Percentiles rank a stretch among this genome's conserved stretches.
Evolutionary conservation across 2,888 invertebrate species (phyloP).

Genomic region (Neuroscelio doddi): DNA sequence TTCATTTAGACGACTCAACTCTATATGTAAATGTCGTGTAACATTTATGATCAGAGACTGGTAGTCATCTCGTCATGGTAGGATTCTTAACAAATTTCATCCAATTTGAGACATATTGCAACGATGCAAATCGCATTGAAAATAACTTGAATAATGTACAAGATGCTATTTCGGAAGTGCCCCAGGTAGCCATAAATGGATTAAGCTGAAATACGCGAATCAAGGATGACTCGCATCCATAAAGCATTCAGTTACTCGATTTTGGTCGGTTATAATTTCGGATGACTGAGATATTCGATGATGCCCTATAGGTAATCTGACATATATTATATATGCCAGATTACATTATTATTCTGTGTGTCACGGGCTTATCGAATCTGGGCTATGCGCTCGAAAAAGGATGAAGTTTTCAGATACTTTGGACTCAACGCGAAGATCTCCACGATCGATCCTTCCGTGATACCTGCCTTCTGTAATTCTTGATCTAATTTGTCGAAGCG

Average conservation of each 20-base stretch:
- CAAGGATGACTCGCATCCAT: conserved; percentile 48
- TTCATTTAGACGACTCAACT: no score
- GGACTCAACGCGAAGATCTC: conserved; percentile 6
- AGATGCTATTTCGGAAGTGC: conserved; percentile 62
- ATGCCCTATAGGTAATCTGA: conserved; percentile 15
- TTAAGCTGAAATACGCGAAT: conserved; percentile 52
- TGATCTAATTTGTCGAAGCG: no score
- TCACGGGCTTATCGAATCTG: conserved; percentile 21
- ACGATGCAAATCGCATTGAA: conserved; percentile 41
- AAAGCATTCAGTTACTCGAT: conserved; percentile 56
- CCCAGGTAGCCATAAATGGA: conserved; percentile 64
- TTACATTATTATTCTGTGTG: conserved; percentile 18
- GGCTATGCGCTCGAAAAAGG: conserved; percentile 6
- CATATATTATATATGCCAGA: conserved; percentile 24
- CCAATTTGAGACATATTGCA: conserved; percentile 27
- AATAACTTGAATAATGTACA: conserved; percentile 41
- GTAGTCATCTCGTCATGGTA: conserved; percentile 29
- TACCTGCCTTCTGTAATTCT: conserved; percentile 13
- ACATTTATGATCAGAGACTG: not conserved
- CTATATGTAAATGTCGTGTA: no score
- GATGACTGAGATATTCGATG: conserved; percentile 57
- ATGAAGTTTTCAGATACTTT: no score
- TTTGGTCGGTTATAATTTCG: conserved; percentile 42
- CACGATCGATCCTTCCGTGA: not conserved
- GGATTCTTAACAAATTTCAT: conserved; percentile 37